Base-by-base conservation (phyloP, 2,797 vertebrate genomes). In the Melanotaenia maccullochi region DNA sequence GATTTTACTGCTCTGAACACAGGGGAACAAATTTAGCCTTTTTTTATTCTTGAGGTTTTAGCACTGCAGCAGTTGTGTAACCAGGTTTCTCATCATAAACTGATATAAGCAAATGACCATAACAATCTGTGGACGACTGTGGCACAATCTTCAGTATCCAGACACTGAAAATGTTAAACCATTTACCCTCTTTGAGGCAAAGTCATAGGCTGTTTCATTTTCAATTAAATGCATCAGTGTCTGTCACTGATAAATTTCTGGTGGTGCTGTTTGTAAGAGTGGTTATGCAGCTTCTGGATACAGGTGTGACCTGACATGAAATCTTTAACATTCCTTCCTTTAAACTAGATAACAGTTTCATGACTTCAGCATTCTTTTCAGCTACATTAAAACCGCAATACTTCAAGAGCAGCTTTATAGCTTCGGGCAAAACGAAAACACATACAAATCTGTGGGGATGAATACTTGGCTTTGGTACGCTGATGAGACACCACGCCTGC, bases 251-350 rank as follows among this genome's bases (percentile, higher is more conserved):
- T 20, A 20, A 5, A 44, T 9, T 47, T 47, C 44, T 47, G 44
- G 18, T 47, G 18, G 20, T 47, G 4, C 51, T 13, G 1, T 25
- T 54, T 24, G 69, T 73, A 66, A 42, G 18, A 42, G 40, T 77
- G 60, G 32, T 44, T 62, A 16, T 47, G 60, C 36, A 18, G 28
- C 64, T 71, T 24, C 54, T 78, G 73, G 83, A 62, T 72, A 54
- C 74, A 78, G 84, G 70, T 76, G 76, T 78, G 79, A 79, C 74
- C 76, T 59, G 72, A 75, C 16, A n/a, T 62, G 51, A 35, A 68
- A 42, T 63, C 25, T 24, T 68, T 58, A 54, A 16, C 44, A 55
- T 76, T 54, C 56, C 56, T 22, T 32, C 54, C 68, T 9, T 60
- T 68, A 51, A 66, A 66, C 55, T 44, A 54, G 24, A 14, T 25